Evolutionary conservation across 2,888 invertebrate species (phyloP).

Genomic region (Drosophila fulvimacula): DNA sequence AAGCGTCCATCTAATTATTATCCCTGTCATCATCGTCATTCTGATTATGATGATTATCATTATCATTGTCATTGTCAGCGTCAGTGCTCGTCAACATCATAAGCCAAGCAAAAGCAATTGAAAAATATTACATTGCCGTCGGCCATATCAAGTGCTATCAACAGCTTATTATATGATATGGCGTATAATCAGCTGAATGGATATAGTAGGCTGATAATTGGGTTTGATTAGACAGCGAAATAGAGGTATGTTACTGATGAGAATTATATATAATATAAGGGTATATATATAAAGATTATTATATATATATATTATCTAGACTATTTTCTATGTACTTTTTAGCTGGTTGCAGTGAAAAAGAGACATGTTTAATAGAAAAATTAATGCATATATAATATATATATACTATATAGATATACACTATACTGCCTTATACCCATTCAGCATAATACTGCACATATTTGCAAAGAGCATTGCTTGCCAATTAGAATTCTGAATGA

Average conservation of each 20-base stretch:
- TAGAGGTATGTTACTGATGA: neutral
- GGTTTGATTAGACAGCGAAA: neutral
- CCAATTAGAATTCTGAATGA: no score
- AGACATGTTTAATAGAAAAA: neutral
- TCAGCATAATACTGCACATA: neutral
- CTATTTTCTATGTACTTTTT: neutral
- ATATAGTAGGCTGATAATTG: slow-evolving; percentile 9
- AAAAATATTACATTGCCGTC: slow-evolving; percentile 12
- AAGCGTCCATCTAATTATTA: slow-evolving; percentile 20
- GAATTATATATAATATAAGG: neutral
- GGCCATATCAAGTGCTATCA: slow-evolving; percentile 14
- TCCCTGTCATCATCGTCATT: slow-evolving; percentile 17
- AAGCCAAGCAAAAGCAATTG: slow-evolving; percentile 20
- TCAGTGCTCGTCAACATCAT: slow-evolving; percentile 7
- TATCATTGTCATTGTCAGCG: neutral
- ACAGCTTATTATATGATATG: slow-evolving; percentile 16
- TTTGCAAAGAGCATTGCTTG: no score
- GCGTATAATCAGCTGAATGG: slow-evolving; percentile 3
- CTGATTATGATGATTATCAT: slow-evolving; percentile 7
- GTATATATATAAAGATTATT: neutral
- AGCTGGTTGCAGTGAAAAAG: neutral
- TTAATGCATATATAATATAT: neutral
- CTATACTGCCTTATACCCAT: neutral
- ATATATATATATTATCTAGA: neutral
- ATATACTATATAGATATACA: neutral